Base-by-base conservation (phyloP, 2,113 vertebrate genomes). In the Sarotherodon lohbergeri region DNA sequence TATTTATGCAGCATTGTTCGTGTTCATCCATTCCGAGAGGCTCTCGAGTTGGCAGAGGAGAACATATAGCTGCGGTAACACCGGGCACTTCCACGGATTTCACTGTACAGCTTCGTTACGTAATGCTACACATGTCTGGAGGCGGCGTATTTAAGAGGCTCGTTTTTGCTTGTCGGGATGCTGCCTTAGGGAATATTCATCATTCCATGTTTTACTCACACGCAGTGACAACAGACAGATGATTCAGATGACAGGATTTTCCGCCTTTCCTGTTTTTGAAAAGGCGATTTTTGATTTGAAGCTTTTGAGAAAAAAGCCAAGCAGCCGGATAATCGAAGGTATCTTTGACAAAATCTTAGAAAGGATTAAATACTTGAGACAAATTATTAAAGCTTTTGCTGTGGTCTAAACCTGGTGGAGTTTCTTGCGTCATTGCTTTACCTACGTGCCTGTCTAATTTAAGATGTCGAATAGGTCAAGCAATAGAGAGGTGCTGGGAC, bases 141-240 rank as follows among this genome's bases (percentile, higher is more conserved):
- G 90, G 93, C 81, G 7, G 52, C 16, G 19, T 59, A 55, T 94
- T 91, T 90, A 90, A 85, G 78, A 84, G 89, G 90, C 61, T 91
- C 71, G 86, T 82, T 90, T 86, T 88, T 91, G 93, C 92, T 93
- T 90, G 93, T 91, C 59, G 91, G 85, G 71, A 92, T 52, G 80
- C 76, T 19, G 91, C 94, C 90, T 61, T 57, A 43, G 46, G 89
- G 84, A 86, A 88, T 85, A 73, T 90, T 90, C 84, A 78, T 94
- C 91, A 91, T 91, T 91, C 88, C 54, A 73, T 91, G 84, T 90
- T 91, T 88, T 79, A 89, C 81, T 86, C 86, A 89, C 89, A 36
- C 36, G 5, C 59, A 66, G 89, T 78, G 92, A 95, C 95, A 90
- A 82, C 71, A 86, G 84, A 83, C 88, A 90, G 91, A 91, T 79